A percentile compares a stretch with the other conserved stretches of the same genome.
phyloP scores from a whole-genome alignment of 2,888 invertebrate genomes.

The Diarsia brunnea region DNA sequence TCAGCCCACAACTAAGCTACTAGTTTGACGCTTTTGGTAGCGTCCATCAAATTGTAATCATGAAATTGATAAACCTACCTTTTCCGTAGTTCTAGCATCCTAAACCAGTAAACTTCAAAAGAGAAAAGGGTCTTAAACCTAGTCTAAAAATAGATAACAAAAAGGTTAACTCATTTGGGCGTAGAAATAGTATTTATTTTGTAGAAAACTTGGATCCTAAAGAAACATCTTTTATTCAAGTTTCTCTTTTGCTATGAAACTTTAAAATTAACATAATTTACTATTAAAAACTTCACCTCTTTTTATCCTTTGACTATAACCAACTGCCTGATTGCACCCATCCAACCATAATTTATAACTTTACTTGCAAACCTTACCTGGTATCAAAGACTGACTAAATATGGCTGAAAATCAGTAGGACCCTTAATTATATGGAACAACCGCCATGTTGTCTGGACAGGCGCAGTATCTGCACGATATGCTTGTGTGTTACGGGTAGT shows the following conservation, averaged over 20 bases:
- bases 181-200: neutral
- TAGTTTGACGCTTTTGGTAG: too few species aligned
- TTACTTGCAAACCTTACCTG: neutral
- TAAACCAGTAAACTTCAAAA: neutral
- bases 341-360: conserved; percentile 5
- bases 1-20: too few species aligned
- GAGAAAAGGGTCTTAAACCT: too few species aligned
- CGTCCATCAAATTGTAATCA: neutral
- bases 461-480: conserved; percentile 30
- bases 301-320: neutral
- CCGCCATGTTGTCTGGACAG: neutral
- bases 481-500: neutral
- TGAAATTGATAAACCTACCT: neutral
- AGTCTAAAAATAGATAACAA: neutral
- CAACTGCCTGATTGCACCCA: neutral
- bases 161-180: neutral
- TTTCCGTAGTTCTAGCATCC: neutral
- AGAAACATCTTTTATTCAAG: neutral
- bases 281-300: neutral
- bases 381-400: neutral
- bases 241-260: neutral
- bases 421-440: neutral
- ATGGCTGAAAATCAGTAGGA: neutral
- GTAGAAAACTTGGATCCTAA: neutral
- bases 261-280: neutral